phyloP scores from a whole-genome alignment of 2,113 vertebrate species.

The Acanthisitta chloris region DNA sequence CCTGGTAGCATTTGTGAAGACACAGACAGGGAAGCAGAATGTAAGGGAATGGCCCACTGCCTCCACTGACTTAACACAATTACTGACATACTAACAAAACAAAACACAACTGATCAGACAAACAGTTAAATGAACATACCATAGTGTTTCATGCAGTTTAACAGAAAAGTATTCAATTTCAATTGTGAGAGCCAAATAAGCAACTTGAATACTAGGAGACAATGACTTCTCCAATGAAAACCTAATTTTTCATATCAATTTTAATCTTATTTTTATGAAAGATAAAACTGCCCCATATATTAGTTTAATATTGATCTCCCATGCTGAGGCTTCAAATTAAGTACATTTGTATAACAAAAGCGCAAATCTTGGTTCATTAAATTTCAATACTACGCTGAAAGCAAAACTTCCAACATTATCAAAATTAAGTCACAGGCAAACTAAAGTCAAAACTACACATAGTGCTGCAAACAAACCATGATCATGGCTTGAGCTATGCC shows the following conservation, averaged over 20 bases:
- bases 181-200: background rate
- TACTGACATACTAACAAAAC: background rate
- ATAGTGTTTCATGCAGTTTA: background rate
- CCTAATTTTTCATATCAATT: rapidly evolving
- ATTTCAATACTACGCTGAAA: background rate
- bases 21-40: background rate
- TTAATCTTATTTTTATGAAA: background rate
- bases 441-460: background rate
- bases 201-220: rapidly evolving
- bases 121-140: background rate
- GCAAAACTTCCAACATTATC: too few species aligned
- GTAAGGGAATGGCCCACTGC: rapidly evolving
- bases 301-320: background rate
- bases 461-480: background rate
- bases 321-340: background rate
- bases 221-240: background rate
- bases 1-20: background rate
- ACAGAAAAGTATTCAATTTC: background rate
- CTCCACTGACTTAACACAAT: background rate
- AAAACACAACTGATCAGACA: background rate
- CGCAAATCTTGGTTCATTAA: background rate
- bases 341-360: background rate
- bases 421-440: too few species aligned
- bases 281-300: background rate
- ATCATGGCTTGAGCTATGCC: background rate